These are phyloP conservation scores for Pygocentrus nattereri DNA, from an alignment of 2,797 vertebrate species.

Conservation along the genomic window DNA sequence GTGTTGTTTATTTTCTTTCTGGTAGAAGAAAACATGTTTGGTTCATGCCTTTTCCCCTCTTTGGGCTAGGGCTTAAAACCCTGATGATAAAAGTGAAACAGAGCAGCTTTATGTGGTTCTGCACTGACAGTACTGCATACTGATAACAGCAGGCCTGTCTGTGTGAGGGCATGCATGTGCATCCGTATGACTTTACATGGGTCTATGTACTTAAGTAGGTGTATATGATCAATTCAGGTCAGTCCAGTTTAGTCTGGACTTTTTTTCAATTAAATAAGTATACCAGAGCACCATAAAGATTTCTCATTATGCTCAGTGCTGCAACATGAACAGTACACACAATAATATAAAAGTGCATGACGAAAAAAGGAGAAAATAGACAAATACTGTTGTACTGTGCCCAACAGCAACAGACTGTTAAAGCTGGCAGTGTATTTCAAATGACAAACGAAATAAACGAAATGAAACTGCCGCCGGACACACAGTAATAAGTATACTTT, in stretches of 20 bases:
- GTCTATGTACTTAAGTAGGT: too few species aligned
- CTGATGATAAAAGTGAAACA: constrained; percentile 8
- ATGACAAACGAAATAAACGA: too few species aligned
- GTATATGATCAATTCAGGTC: too few species aligned
- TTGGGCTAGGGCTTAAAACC: not conserved
- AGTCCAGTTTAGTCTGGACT: too few species aligned
- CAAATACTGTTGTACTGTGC: too few species aligned
- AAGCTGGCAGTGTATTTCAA: too few species aligned
- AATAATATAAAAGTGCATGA: not conserved
- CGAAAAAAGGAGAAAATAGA: not conserved
- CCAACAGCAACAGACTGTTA: too few species aligned
- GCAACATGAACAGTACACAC: not conserved
- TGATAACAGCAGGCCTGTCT: not conserved
- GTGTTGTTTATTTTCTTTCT: not conserved
- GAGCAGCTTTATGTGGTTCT: not conserved
- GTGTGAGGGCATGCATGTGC: not conserved
- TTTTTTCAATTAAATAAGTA: not conserved
- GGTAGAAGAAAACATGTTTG: constrained; percentile 19
- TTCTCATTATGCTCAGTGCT: not conserved
- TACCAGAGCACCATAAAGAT: not conserved
- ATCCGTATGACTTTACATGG: not conserved
- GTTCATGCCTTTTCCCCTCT: constrained; percentile 5
- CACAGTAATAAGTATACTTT: too few species aligned
- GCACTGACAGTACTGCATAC: not conserved
- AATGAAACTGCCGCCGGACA: too few species aligned